These are phyloP conservation scores for Ellobius talpinus DNA, from an alignment of 2,113 vertebrate genomes.

Conservation along the genomic window DNA sequence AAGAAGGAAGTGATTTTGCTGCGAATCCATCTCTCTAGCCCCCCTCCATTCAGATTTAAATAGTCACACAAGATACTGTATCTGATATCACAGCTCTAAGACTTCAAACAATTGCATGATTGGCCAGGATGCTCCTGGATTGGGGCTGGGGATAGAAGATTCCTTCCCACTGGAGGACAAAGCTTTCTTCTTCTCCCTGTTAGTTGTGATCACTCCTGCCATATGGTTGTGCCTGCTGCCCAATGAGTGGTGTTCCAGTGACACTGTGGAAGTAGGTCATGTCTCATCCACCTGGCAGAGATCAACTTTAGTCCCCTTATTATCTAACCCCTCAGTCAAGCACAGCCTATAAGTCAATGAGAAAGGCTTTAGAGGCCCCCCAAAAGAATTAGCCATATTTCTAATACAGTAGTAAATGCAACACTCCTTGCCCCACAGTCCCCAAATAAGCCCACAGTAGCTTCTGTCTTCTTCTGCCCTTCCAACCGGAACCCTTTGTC, in stretches of 20 bases:
- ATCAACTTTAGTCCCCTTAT: not conserved
- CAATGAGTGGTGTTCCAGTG: not conserved
- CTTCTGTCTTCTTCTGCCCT: not conserved
- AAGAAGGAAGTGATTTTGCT: not conserved
- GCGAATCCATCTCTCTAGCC: not conserved
- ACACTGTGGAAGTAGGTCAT: not conserved
- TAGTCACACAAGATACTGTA: not conserved
- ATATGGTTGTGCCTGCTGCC: not conserved
- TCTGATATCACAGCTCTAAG: not conserved
- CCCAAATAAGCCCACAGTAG: not conserved
- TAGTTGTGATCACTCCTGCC: not conserved
- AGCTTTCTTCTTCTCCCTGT: not conserved
- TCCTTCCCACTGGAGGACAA: not conserved
- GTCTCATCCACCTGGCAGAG: not conserved
- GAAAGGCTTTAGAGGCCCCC: not conserved
- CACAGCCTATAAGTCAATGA: not conserved
- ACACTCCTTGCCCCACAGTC: not conserved
- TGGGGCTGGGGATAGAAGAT: not conserved
- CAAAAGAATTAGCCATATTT: not conserved
- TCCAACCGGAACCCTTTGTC: not conserved
- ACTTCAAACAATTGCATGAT: conserved; percentile 41
- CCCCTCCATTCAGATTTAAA: conserved; percentile 10
- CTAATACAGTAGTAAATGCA: not conserved
- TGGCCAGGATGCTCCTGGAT: not conserved
- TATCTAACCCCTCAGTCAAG: not conserved